Evolutionary conservation across 2,113 vertebrate genomes (phyloP).

Genomic region (Scolopax mira): DNA sequence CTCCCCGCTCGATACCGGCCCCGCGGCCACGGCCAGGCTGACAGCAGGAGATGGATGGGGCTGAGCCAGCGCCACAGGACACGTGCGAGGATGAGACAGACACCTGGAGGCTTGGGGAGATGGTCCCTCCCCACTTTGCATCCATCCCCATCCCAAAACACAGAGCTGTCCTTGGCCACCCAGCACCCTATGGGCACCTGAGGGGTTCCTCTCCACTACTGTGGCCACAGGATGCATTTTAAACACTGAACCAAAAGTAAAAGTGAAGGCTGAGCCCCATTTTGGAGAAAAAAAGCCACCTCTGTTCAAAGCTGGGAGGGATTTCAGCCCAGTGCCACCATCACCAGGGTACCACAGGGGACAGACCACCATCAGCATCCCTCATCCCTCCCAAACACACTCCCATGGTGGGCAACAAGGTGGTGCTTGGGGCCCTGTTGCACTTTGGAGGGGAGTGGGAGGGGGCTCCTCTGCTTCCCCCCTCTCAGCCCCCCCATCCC

Average conservation of each 20-base stretch:
- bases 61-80: accelerated
- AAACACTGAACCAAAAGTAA: accelerated
- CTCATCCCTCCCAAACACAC: accelerated
- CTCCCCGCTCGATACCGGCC: neutral
- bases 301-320: neutral
- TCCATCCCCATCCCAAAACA: accelerated
- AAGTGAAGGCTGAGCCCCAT: neutral
- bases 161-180: neutral
- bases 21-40: neutral
- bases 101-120: accelerated
- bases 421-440: accelerated
- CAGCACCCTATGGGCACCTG: accelerated
- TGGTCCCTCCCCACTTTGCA: neutral
- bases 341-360: accelerated
- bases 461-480: neutral
- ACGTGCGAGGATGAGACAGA: accelerated
- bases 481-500: accelerated
- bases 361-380: neutral
- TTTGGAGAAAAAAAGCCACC: neutral
- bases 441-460: accelerated
- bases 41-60: conserved; percentile 40
- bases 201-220: accelerated
- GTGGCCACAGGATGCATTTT: neutral
- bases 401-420: accelerated
- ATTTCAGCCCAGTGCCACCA: neutral